Evolutionary conservation across 2,797 vertebrate species (phyloP).

Genomic region (Hemibagrus guttatus): DNA sequence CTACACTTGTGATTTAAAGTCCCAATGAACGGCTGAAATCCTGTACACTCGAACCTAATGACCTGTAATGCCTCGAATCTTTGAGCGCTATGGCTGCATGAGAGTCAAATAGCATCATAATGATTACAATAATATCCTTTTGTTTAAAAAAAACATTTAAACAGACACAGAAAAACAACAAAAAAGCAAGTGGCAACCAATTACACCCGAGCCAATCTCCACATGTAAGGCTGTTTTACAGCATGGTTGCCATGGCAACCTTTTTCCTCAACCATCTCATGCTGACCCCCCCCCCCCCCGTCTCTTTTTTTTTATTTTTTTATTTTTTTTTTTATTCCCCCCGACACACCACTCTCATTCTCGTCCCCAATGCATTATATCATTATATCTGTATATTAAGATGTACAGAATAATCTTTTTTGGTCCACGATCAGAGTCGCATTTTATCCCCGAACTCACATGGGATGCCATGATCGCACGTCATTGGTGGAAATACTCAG

Average conservation of each 20-base stretch:
- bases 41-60: background rate
- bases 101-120: background rate
- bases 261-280: background rate
- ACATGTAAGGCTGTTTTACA: constrained; percentile 14
- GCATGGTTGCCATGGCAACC: constrained; percentile 12
- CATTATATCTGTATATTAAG: no score
- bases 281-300: background rate
- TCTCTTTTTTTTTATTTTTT: background rate
- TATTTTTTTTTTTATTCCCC: background rate
- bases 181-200: background rate
- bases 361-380: background rate
- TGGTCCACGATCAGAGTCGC: background rate
- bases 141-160: background rate
- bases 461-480: no score
- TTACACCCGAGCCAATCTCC: background rate
- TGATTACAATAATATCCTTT: background rate
- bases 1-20: background rate
- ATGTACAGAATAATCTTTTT: no score
- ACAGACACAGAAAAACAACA: background rate
- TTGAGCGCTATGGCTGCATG: background rate
- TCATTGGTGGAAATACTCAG: background rate
- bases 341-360: background rate
- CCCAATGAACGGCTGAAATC: constrained; percentile 5
- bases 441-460: background rate
- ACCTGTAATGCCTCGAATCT: background rate